Conservation (phyloP, 2,113 vertebrate species). For the Mungos mungo region DNA sequence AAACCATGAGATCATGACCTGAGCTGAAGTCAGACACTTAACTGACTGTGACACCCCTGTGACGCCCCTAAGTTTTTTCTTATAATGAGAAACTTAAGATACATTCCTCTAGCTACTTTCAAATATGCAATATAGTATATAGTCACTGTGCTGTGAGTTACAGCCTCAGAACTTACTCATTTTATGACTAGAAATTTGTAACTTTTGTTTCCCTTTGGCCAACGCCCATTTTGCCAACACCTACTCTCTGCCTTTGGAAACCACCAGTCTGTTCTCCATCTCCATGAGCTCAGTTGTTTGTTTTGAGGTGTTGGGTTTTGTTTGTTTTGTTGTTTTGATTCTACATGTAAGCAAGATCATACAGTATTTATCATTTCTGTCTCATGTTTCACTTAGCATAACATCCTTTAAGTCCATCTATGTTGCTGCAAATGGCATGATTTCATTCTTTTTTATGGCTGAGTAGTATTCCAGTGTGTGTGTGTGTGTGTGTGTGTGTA, state of each 20-base stretch:
- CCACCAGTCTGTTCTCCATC: not conserved
- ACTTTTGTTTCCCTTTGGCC: not conserved
- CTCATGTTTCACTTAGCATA: not conserved
- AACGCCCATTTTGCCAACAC: not conserved
- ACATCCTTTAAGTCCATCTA: not conserved
- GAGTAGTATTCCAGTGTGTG: not conserved
- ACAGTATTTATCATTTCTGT: not conserved
- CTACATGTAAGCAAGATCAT: not conserved
- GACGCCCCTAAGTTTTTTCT: not conserved
- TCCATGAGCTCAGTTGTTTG: not conserved
- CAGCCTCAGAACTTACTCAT: not conserved
- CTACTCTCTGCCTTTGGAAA: not conserved
- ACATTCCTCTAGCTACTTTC: not conserved
- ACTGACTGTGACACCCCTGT: no score
- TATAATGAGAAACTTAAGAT: not conserved
- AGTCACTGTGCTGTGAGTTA: not conserved
- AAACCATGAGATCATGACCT: no score
- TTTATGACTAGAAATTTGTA: not conserved
- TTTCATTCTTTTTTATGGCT: not conserved
- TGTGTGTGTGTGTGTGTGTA: not conserved
- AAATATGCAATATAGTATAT: not conserved
- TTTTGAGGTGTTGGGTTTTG: not conserved
- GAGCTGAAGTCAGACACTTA: no score
- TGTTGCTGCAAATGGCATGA: not conserved
- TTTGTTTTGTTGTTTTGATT: not conserved